phyloP scores from a whole-genome alignment of 2,797 vertebrate species.

The Rhyacichthys aspro region DNA sequence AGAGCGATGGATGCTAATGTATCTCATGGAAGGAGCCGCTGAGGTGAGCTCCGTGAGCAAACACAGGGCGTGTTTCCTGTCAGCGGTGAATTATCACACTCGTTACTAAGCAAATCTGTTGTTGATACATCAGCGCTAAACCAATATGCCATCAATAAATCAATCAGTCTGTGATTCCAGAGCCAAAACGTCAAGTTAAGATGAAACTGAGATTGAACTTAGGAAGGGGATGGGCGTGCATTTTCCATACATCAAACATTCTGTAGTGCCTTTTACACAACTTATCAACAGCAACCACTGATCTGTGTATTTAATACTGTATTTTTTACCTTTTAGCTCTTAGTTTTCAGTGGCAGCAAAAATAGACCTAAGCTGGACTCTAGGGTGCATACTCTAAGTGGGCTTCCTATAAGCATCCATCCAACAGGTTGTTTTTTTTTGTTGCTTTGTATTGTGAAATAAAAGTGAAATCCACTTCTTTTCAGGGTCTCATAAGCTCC shows the following conservation, averaged over 20 bases:
- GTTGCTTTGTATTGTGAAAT: too few relatives aligned
- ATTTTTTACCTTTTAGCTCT: too few relatives aligned
- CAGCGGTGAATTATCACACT: constrained; percentile 3
- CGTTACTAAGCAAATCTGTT: constrained; percentile 19
- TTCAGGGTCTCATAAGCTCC: too few relatives aligned
- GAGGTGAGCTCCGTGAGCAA: background rate
- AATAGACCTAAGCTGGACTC: too few relatives aligned
- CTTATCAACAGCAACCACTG: background rate
- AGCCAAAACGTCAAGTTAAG: constrained; percentile 6
- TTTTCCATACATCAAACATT: background rate
- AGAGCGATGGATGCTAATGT: constrained; percentile 18
- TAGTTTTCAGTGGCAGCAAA: too few relatives aligned
- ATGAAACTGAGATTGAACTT: constrained; percentile 1
- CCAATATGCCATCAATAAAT: constrained; percentile 8
- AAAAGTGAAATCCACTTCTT: too few relatives aligned
- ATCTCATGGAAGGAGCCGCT: constrained; percentile 2
- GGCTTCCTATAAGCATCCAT: too few relatives aligned
- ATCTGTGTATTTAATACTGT: too few relatives aligned
- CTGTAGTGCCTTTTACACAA: background rate
- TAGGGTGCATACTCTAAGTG: too few relatives aligned
- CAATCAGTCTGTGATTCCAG: background rate
- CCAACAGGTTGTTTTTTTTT: too few relatives aligned
- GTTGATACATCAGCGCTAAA: constrained; percentile 10
- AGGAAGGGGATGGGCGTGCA: background rate
- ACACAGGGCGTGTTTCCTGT: constrained; percentile 26